A percentile compares a stretch with the other conserved stretches of the same genome.
These are phyloP conservation scores for Drosophila hydei DNA, from an alignment of 1,140 invertebrate genomes.

Conservation along the genomic window DNA sequence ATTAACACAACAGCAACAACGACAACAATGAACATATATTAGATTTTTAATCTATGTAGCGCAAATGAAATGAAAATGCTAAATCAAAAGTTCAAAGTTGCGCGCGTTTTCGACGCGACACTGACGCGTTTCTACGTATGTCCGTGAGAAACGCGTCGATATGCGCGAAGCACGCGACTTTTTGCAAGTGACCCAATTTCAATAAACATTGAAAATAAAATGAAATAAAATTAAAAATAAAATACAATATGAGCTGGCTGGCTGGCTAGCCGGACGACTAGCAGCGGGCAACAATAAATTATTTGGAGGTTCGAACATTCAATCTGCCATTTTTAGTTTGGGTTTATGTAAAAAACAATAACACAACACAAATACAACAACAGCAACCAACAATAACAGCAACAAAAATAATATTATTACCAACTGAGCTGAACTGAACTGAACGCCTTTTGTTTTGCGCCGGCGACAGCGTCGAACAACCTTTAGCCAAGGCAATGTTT, in stretches of 20 bases:
- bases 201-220: constrained; percentile 62
- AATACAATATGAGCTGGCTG: constrained; percentile 9
- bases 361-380: constrained; percentile 1
- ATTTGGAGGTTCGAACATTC: constrained; percentile 74
- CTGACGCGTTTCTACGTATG: constrained; percentile 30
- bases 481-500: constrained; percentile 72
- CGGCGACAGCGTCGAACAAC: constrained; percentile 37
- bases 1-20: constrained; percentile 7
- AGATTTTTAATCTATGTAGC: no score
- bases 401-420: constrained; percentile 15
- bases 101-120: constrained; percentile 36
- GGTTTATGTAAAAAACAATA: constrained; percentile 59
- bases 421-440: constrained; percentile 36
- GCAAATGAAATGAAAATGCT: constrained; percentile 2
- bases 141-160: constrained; percentile 59
- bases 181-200: constrained; percentile 78
- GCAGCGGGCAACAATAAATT: constrained; percentile 68
- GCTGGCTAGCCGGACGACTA: constrained; percentile 1
- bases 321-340: constrained; percentile 63
- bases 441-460: constrained; percentile 56
- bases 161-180: constrained; percentile 62
- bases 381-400: constrained; percentile 3
- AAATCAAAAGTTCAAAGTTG: constrained; percentile 49
- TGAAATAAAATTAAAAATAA: constrained; percentile 57
- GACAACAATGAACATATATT: constrained; percentile 10